These are phyloP conservation scores for Coecobrya sp. DNA, from an alignment of 2,888 invertebrate species.

Conservation along the genomic window DNA sequence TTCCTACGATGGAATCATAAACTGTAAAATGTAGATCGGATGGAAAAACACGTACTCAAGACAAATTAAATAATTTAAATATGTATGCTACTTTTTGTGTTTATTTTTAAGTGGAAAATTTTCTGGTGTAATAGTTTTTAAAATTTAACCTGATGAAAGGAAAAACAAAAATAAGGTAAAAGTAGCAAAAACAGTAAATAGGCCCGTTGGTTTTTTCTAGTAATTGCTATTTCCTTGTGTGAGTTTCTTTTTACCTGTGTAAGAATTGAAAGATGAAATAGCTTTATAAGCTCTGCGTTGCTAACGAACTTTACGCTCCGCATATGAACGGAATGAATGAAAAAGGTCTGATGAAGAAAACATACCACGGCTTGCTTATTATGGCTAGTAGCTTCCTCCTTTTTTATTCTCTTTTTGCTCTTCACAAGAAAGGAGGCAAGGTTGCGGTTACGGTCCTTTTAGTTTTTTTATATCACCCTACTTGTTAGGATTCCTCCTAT, in stretches of 20 bases:
- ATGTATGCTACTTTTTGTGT: not conserved
- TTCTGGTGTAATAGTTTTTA: constrained; percentile 16
- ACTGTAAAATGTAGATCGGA: not conserved
- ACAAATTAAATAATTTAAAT: too few relatives aligned
- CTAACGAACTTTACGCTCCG: constrained; percentile 53
- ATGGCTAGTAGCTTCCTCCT: too few relatives aligned
- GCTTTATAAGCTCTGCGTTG: not conserved
- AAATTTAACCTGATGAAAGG: constrained; percentile 1
- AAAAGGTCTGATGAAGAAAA: constrained; percentile 17
- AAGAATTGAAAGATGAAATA: not conserved
- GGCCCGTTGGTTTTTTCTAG: not conserved
- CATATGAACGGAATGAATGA: constrained; percentile 38
- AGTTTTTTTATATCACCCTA: constrained; percentile 18
- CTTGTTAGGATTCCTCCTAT: not conserved
- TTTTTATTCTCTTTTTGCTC: not conserved
- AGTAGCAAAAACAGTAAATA: constrained; percentile 21
- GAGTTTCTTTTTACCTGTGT: not conserved
- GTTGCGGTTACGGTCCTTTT: constrained; percentile 49
- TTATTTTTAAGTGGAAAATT: constrained; percentile 7
- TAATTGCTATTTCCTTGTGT: not conserved
- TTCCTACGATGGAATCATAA: not conserved
- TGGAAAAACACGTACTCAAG: not conserved
- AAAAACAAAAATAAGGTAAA: constrained; percentile 21
- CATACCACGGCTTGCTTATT: constrained; percentile 1
- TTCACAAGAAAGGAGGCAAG: constrained; percentile 18